Evolutionary conservation across 2,797 vertebrate species (phyloP), one percentile per base, ranked within the genome.

Genomic region (Galago senegalensis): DNA sequence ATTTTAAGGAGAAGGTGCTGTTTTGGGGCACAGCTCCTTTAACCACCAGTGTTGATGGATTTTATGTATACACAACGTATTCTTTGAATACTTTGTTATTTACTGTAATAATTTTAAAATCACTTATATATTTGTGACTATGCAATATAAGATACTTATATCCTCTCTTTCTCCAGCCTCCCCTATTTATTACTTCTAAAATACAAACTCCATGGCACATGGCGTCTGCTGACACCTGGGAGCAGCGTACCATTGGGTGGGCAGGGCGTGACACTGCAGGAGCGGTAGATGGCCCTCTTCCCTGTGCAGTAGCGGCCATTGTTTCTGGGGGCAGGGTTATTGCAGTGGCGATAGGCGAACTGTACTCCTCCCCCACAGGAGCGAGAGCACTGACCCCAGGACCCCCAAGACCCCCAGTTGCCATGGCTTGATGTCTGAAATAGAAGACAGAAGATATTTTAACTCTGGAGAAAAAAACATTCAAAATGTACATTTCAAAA

Each of bases 381-480:
- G 3, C 99, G 99, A 18, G 99, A 99, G 96, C 99, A 99, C 7
- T 99, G 97, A 11, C 99, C 99, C 99, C 99, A 99, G 0, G 99
- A 93, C 0, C 99, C 99, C 99, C 99, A 99, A 8, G 99, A 99
- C 0, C 99, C 99, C 99, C 99, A 99, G 98, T 99, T 99, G 85
- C 99, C 99, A 1, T 99, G 99, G 97, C 99, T 99, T 60, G 99
- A 99, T 65, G 99, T 99, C 99, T 99, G 98, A 95, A 98, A 98
- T 46, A 94, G 5, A 96, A 5, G 29, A 53, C 0, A 86, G 63
- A 82, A 95, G 77, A 21, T 7, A n/a, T 73, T 91, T 93, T 29
- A 92, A 86, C 12, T 29, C 53, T 86, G 53, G 16, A 82, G 46
- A 80, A 91, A 88, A 91, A 88, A 95, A 34, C 5, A 27, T 82